Evolutionary conservation across 2,888 invertebrate genomes (phyloP).

Genomic region (Drosophila fulvimacula): DNA sequence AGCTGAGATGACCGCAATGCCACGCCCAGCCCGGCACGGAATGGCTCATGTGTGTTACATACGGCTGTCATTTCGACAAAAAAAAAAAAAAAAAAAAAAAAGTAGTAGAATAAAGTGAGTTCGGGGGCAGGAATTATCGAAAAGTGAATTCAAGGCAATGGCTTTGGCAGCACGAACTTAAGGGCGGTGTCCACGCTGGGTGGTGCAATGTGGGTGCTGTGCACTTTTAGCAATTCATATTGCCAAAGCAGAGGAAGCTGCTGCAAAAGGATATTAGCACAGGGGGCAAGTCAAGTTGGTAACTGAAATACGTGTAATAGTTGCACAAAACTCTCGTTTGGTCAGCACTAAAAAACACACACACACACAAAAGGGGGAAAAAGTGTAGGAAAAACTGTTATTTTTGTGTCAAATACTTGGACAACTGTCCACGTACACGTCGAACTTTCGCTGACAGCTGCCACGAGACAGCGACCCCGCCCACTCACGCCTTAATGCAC

Average conservation of each 20-base stretch:
- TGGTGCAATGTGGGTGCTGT: neutral
- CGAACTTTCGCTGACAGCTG: conserved; percentile 79
- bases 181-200: neutral
- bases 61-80: conserved; percentile 49
- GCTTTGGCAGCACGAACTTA: conserved; percentile 34
- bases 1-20: conserved; percentile 50
- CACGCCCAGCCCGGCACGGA: conserved; percentile 27
- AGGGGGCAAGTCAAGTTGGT: conserved; percentile 29
- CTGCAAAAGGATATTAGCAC: conserved; percentile 44
- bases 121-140: conserved; percentile 71
- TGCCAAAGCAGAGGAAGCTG: conserved; percentile 19
- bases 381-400: conserved; percentile 70
- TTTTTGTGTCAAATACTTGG: conserved; percentile 79
- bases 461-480: conserved; percentile 40
- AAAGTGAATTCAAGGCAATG: conserved; percentile 78
- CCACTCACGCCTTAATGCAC: conserved; percentile 70
- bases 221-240: conserved; percentile 39
- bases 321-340: conserved; percentile 68
- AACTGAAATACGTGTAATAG: conserved; percentile 61
- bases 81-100: neutral
- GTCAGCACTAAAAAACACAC: conserved; percentile 49
- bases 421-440: conserved; percentile 75
- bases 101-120: neutral
- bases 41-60: conserved; percentile 39
- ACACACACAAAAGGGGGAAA: neutral